Evolutionary conservation across 2,797 vertebrate species (phyloP), one percentile per base, ranked within the genome.

Genomic region (Carcharodon carcharias): DNA sequence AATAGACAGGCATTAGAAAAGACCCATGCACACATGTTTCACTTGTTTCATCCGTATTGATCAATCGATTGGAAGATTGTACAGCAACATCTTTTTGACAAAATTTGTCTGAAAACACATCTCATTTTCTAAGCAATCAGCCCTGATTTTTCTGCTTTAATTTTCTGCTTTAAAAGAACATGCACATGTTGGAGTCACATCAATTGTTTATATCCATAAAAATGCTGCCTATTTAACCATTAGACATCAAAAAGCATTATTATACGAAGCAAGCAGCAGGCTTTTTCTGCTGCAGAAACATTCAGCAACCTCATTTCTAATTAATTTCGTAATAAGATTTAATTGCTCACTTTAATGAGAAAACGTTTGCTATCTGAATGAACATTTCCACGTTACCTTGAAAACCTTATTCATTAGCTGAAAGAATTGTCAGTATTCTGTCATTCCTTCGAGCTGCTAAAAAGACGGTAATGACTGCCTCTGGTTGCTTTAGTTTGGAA

Each of bases 271-370:
- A 28, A 8, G 26, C 63, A 54, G 63, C 14, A 2, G 28, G 45
- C 23, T 45, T 71, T 40, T 12, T 50, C 7, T 69, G 93, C 28
- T 67, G 63, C 40, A 71, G 35, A 95, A 71, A 94, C 58, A 63
- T 58, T 69, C 56, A 63, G 40, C 63, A 69, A 40, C 28, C 93
- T 54, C 40, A 69, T 50, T 95, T 95, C 93, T 71, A 95, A 95
- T 95, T 94, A 67, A 94, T 26, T 12, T 45, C 71, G 93, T 95
- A 95, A 71, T 95, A 95, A 71, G 21, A 67, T 95, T 45, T 95
- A 95, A 95, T 69, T 71, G 40, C 65, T 28, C 23, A 12, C 40
- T 95, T 67, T 95, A 95, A 95, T 95, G n/a, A 95, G 93, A 69
- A 69, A 67, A 95, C 71, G 63, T 65, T 67, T 45, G 23, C 93